Evolutionary conservation across 2,888 invertebrate species (phyloP), one percentile per base, ranked within the genome.

Genomic region (Entomobrya proxima): DNA sequence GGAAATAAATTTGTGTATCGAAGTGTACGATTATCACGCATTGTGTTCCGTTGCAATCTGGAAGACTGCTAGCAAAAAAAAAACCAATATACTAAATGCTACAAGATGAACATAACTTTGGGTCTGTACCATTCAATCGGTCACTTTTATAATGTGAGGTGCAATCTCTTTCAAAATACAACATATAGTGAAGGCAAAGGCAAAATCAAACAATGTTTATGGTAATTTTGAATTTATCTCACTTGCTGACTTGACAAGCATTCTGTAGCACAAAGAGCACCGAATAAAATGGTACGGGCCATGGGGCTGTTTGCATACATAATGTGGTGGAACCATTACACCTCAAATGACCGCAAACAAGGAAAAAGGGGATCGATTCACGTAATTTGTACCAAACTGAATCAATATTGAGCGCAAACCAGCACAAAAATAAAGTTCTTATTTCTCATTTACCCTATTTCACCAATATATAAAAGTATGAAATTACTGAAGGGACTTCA

Each of bases 341-440:
- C 69, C 64, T 69, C 50, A 77, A 83, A 83, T 83, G 76, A 83
- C 83, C 83, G 32, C 82, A 83, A 83, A 76, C 76, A 76, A 77
- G 67, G 27, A 44, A 55, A 40, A 40, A 30, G 40, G 52, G 83
- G 83, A 64, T 3, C n/a, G 44, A 58, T 72, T 72, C 44, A 61
- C 35, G 32, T 67, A 69, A 79, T 79, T 69, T 79, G 67, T 40
- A 77, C 30, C 32, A 61, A 35, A 37, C 13, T 44, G 6, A 13
- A 32, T 37, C 47, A 61, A 30, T 64, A 37, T 6, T 32, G 11
- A 9, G 15, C 24, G 32, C 27, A 81, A 44, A 32, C 11, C 40
- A 5, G 35, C 15, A 18, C 30, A 78, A 44, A 44, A 76, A 75
- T 52, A 55, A 27, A 50, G 74, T 18, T 74, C 74, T 74, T 50